Conservation (phyloP, 2,113 vertebrate genomes). For the Brienomyrus brachyistius region DNA sequence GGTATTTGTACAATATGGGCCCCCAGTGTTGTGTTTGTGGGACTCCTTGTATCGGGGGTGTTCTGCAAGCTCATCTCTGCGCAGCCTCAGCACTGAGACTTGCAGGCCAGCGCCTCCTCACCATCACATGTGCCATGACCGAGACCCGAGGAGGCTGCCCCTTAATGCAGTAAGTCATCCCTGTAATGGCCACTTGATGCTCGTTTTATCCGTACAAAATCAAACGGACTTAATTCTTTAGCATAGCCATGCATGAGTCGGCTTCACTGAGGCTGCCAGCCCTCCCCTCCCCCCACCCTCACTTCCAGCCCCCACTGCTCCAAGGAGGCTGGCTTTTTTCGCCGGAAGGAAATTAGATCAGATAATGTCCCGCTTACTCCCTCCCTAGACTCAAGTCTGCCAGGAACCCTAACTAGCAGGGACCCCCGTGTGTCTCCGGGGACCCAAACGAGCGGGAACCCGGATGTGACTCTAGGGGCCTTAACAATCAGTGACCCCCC, state of each 20-base stretch:
- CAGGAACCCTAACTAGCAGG: neutral
- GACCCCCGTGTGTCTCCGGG: neutral
- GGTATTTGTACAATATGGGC: neutral
- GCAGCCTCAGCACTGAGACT: neutral
- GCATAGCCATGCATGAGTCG: neutral
- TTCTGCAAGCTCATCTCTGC: neutral
- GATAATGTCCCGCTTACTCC: constrained; percentile 35
- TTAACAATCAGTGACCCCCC: too few relatives aligned
- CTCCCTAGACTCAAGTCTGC: neutral
- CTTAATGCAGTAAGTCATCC: neutral
- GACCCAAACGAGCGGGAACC: neutral
- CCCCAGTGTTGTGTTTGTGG: neutral
- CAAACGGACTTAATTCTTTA: neutral
- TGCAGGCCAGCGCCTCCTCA: neutral
- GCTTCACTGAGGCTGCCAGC: constrained; percentile 23
- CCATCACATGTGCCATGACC: neutral
- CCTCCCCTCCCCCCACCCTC: neutral
- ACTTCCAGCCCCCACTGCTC: constrained; percentile 8
- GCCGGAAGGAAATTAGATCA: constrained; percentile 43
- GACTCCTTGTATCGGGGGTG: neutral
- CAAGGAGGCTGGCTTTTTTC: constrained; percentile 35
- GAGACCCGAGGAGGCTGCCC: neutral
- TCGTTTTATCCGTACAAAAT: neutral
- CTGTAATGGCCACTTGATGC: neutral
- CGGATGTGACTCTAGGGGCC: too few relatives aligned